phyloP scores from a whole-genome alignment of 1,140 invertebrate species.

The Neodiprion virginianus region DNA sequence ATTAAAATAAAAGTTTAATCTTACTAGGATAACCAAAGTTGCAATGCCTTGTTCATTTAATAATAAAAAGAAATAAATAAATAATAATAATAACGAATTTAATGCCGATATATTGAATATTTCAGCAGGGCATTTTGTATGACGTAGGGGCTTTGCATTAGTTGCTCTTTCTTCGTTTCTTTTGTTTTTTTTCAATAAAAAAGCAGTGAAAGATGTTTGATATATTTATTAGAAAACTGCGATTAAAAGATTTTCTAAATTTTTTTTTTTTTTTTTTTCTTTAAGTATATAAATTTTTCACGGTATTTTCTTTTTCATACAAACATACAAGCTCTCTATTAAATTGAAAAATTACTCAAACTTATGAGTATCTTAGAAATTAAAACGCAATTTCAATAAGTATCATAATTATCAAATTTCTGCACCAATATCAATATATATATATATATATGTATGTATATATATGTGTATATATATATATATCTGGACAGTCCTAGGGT shows the following conservation, averaged over 20 bases:
- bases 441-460: no score
- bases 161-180: neutral
- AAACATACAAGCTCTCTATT: conserved; percentile 36
- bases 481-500: conserved; percentile 46
- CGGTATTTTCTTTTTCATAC: conserved; percentile 29
- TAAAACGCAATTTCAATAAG: conserved; percentile 38
- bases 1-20: no score
- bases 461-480: conserved; percentile 11
- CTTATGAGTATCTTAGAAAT: conserved; percentile 45
- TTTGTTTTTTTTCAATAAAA: neutral
- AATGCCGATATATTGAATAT: no score
- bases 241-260: conserved; percentile 39
- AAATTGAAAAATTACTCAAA: conserved; percentile 34
- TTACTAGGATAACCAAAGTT: no score
- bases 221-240: conserved; percentile 45
- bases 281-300: conserved; percentile 40
- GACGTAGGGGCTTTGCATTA: no score
- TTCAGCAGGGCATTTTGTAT: neutral
- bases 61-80: no score
- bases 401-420: conserved; percentile 28
- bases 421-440: conserved; percentile 23
- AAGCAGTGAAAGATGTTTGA: conserved; percentile 36
- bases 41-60: no score
- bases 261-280: conserved; percentile 12
- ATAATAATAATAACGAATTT: no score